Base-by-base conservation (phyloP, 2,888 invertebrate genomes). In the Rhogogaster chlorosoma region DNA sequence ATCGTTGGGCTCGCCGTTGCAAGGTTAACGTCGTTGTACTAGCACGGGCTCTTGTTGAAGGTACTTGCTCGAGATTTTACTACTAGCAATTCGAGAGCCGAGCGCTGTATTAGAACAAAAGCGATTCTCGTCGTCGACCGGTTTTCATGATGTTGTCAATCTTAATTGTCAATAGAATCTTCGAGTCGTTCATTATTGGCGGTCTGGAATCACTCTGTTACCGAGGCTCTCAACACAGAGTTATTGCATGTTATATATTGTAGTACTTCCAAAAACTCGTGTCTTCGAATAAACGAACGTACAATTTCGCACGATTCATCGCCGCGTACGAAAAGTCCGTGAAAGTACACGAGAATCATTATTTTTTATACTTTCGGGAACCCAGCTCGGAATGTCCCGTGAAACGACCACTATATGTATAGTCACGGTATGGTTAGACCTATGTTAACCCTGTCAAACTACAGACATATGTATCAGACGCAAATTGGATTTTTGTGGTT, bases 131-230 rank as follows among this genome's bases (percentile, higher is more conserved):
- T 15, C 15, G 45, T 71, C 38, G n/a, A 22, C 70, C 32, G 38
- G 70, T 38, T 71, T 36, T 42, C 4, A 26, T 73, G 42, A 36
- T 42, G n/a, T 42, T 73, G 71, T 42, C 71, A 38, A 73, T 73
- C 71, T 42, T 42, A 22, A 73, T 73, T 73, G 38, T 22, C 22
- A 10, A 29, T 9, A 73, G 26, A 61, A 61, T n/a, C 71, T 73
- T 73, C 71, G 71, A 73, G n/a, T 42, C 42, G 71, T n/a, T 73
- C 22, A 26, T 73, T 42, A 73, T 73, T 73, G 71, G 42, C 42
- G 42, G 9, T 26, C 22, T 38, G 42, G 42, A 42, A 42, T 73
- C 71, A 73, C 22, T 42, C 22, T 42, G 22, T 22, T 42, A 2
- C 71, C n/a, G 42, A n/a, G 22, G 71, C 42, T 73, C 71, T 38